These are phyloP conservation scores for Bombyx mori DNA, from an alignment of 1,140 invertebrate species.

Conservation along the genomic window ASM3026992v2 NC_085113.1:12877501-12878000, in stretches of 20 bases:
- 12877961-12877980: too few relatives aligned
- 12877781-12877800: conserved; percentile 29
- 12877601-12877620: conserved; percentile 37
- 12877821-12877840: conserved; percentile 14
- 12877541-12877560: neutral
- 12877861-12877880: too few relatives aligned
- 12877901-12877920: too few relatives aligned
- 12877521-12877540: too few relatives aligned
- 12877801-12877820: conserved; percentile 24
- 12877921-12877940: too few relatives aligned
- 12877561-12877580: conserved; percentile 17
- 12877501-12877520: too few relatives aligned
- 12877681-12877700: conserved; percentile 40
- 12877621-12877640: conserved; percentile 43
- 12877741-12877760: conserved; percentile 29
- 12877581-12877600: conserved; percentile 36
- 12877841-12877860: conserved; percentile 6
- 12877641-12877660: conserved; percentile 58
- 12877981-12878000: too few relatives aligned
- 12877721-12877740: conserved; percentile 45
- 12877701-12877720: conserved; percentile 38
- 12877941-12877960: too few relatives aligned
- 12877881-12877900: too few relatives aligned
- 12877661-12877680: conserved; percentile 55
- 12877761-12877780: conserved; percentile 38